Evolutionary conservation across 2,888 invertebrate genomes (phyloP).

Genomic region (Platycheirus rosarum): DNA sequence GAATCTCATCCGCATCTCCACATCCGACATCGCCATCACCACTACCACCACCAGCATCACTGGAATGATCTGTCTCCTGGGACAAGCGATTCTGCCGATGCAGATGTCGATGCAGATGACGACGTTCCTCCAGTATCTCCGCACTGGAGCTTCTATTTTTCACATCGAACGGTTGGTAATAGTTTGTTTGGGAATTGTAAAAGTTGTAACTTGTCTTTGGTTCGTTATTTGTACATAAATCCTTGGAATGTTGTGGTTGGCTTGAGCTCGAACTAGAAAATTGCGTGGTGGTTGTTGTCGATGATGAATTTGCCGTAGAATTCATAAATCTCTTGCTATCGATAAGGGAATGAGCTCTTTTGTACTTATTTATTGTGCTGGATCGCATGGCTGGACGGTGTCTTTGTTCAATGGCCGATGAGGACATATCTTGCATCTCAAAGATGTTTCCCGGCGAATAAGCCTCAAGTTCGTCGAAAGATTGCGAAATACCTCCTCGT

Average conservation of each 20-base stretch:
- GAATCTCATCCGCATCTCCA: conserved; percentile 80
- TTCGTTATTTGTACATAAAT: conserved; percentile 70
- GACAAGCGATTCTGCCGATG: conserved; percentile 60
- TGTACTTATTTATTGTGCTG: conserved; percentile 71
- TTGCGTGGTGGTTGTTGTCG: conserved; percentile 65
- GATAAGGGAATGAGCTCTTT: conserved; percentile 77
- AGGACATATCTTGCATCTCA: conserved; percentile 79
- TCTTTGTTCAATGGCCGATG: conserved; percentile 55
- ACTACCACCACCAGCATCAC: conserved; percentile 22
- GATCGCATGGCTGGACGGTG: conserved; percentile 72
- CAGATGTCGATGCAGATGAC: conserved; percentile 75
- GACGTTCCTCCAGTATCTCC: conserved; percentile 80
- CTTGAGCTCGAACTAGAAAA: conserved; percentile 75
- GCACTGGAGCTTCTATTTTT: conserved; percentile 80
- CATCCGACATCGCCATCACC: conserved; percentile 50
- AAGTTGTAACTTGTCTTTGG: conserved; percentile 75
- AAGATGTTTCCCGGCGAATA: conserved; percentile 77
- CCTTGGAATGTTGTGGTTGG: conserved; percentile 50
- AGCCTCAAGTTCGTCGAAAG: conserved; percentile 74
- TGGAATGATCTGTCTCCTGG: conserved; percentile 49
- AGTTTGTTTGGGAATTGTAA: conserved; percentile 76
- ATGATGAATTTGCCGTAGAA: conserved; percentile 68
- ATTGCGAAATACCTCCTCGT: conserved; percentile 51
- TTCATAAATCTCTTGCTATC: conserved; percentile 76
- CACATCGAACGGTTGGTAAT: conserved; percentile 76